A percentile compares a stretch with the other conserved stretches of the same genome.
phyloP scores from a whole-genome alignment of 2,888 invertebrate species.

The Rhagium mordax region DNA sequence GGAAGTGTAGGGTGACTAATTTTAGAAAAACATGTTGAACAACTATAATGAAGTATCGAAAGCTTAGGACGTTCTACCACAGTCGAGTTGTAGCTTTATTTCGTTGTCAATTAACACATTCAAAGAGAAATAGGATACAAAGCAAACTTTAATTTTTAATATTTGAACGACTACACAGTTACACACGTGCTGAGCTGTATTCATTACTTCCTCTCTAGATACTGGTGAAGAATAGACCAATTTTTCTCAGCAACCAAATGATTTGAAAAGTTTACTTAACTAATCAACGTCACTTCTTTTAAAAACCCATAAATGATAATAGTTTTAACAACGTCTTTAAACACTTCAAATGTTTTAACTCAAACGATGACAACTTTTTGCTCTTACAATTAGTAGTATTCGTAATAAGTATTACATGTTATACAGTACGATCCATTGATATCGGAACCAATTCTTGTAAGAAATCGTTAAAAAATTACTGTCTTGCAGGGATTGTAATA shows the following conservation, averaged over 20 bases:
- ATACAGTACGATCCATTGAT: too few species aligned
- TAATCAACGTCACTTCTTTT: background rate
- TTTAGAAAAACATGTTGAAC: constrained; percentile 25
- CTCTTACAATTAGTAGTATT: too few species aligned
- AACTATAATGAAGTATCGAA: constrained; percentile 14
- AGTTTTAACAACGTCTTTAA: too few species aligned
- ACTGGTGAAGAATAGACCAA: background rate
- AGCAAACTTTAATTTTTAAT: constrained; percentile 12
- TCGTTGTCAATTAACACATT: constrained; percentile 26
- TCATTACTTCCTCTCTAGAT: constrained; percentile 11
- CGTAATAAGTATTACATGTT: too few species aligned
- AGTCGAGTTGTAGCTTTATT: constrained; percentile 13
- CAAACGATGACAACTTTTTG: too few species aligned
- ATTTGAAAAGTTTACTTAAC: background rate
- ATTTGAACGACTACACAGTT: background rate
- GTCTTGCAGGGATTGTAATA: too few species aligned
- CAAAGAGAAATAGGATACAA: background rate
- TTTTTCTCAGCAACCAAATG: background rate
- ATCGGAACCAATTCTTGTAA: too few species aligned
- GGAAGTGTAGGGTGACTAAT: background rate
- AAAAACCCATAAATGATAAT: background rate
- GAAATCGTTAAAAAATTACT: too few species aligned
- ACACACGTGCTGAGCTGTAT: constrained; percentile 10
- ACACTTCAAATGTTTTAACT: too few species aligned
- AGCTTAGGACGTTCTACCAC: background rate